Percentiles rank a stretch among this genome's conserved stretches.
Evolutionary conservation across 1,140 invertebrate genomes (phyloP).

Genomic region (Nasonia vitripennis): DNA sequence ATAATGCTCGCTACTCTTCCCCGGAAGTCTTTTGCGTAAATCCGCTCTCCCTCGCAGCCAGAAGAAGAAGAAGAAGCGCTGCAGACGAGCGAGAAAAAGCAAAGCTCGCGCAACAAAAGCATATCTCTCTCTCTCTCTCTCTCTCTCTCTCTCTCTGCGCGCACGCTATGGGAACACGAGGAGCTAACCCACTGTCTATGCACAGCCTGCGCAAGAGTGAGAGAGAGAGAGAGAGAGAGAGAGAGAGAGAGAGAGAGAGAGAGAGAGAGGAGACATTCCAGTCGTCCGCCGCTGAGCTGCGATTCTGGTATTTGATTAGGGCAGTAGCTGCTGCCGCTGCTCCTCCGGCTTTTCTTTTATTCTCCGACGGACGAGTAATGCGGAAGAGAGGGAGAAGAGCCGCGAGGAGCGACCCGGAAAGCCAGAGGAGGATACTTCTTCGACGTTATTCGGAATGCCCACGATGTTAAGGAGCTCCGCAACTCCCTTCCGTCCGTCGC

Average conservation of each 20-base stretch:
- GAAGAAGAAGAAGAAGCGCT: background rate
- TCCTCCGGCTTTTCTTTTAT: conserved; percentile 8
- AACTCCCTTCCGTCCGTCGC: background rate
- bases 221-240: background rate
- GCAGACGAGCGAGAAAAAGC: background rate
- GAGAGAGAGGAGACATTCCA: conserved; percentile 31
- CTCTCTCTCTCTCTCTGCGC: background rate
- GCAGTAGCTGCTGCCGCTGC: background rate
- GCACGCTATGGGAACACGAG: conserved; percentile 11
- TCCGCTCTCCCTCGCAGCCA: background rate
- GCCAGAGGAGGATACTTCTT: background rate
- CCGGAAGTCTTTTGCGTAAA: conserved; percentile 50
- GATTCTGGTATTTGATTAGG: conserved; percentile 42
- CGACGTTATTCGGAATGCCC: background rate
- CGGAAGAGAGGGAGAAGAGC: conserved; percentile 17
- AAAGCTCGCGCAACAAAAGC: conserved; percentile 13
- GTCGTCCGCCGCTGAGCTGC: background rate
- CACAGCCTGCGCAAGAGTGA: background rate
- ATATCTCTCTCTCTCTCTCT: background rate
- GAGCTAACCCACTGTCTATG: background rate
- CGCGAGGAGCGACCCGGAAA: background rate
- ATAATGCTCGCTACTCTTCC: conserved; percentile 31
- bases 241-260: background rate
- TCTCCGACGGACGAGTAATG: conserved; percentile 9
- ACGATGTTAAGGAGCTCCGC: conserved; percentile 1